These are phyloP conservation scores for Hybos culiciformis DNA, from an alignment of 2,888 invertebrate genomes.

Conservation along the genomic window DNA sequence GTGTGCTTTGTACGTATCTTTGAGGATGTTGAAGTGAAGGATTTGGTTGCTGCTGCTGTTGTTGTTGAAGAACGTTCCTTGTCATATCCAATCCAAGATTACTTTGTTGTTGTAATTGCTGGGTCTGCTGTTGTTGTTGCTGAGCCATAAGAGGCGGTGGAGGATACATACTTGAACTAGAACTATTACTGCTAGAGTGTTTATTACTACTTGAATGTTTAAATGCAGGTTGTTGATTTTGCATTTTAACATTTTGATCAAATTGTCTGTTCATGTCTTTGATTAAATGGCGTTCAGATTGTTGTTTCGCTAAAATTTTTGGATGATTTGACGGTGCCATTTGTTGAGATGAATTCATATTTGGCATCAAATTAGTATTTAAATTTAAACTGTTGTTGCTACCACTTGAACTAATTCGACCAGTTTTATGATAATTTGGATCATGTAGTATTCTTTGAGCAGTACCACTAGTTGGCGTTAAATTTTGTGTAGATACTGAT, in stretches of 20 bases:
- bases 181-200: too few species aligned
- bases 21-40: neutral
- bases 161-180: slow-evolving; percentile 14
- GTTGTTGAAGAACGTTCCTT: slow-evolving; percentile 14
- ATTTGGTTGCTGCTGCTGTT: neutral
- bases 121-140: too few species aligned
- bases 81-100: slow-evolving; percentile 17
- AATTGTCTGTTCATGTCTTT: too few species aligned
- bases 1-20: too few species aligned
- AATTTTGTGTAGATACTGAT: neutral
- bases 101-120: too few species aligned
- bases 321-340: too few species aligned
- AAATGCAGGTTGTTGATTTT: too few species aligned
- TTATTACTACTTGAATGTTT: too few species aligned
- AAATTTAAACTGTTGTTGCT: neutral
- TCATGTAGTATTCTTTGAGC: neutral
- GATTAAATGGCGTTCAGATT: too few species aligned
- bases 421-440: neutral
- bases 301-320: too few species aligned
- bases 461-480: neutral
- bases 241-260: too few species aligned
- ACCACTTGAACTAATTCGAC: neutral
- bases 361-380: neutral
- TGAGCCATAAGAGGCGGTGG: slow-evolving; percentile 8
- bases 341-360: too few species aligned